phyloP scores from a whole-genome alignment of 2,888 invertebrate species.

The Acleris sparsana region DNA sequence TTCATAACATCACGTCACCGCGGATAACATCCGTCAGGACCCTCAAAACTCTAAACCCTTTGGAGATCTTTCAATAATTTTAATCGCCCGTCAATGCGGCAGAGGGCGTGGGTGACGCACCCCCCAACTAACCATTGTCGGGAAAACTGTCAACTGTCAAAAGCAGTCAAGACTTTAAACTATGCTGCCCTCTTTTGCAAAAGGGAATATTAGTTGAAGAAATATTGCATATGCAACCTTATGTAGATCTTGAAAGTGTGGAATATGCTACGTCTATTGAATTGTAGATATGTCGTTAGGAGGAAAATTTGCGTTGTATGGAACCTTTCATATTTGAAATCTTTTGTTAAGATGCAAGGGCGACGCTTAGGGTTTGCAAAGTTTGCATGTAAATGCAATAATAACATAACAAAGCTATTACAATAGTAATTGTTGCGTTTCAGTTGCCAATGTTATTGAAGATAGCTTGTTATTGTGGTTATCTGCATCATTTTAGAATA shows the following conservation, averaged over 20 bases:
- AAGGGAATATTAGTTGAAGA: too few species aligned
- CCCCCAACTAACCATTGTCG: constrained; percentile 76
- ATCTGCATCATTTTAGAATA: not conserved
- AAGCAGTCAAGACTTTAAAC: constrained; percentile 81
- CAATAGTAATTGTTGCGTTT: too few species aligned
- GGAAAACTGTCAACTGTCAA: constrained; percentile 83
- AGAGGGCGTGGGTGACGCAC: constrained; percentile 67
- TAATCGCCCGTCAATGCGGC: constrained; percentile 74
- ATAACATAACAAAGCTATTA: too few species aligned
- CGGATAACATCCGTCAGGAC: constrained; percentile 21
- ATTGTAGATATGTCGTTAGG: too few species aligned
- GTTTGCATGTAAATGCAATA: constrained; percentile 44
- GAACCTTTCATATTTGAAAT: constrained; percentile 68
- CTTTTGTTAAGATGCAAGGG: constrained; percentile 64
- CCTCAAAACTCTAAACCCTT: constrained; percentile 42
- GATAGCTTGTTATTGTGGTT: too few species aligned
- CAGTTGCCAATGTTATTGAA: too few species aligned
- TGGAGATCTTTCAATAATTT: constrained; percentile 76
- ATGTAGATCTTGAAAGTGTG: too few species aligned
- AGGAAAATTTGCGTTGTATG: not conserved
- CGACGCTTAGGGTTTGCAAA: constrained; percentile 41
- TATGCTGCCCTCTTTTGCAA: constrained; percentile 68
- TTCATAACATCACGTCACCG: constrained; percentile 10
- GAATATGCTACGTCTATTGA: too few species aligned
- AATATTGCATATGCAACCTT: too few species aligned